Conservation (phyloP, 1,140 invertebrate species). For the Anadara kagoshimensis region DNA sequence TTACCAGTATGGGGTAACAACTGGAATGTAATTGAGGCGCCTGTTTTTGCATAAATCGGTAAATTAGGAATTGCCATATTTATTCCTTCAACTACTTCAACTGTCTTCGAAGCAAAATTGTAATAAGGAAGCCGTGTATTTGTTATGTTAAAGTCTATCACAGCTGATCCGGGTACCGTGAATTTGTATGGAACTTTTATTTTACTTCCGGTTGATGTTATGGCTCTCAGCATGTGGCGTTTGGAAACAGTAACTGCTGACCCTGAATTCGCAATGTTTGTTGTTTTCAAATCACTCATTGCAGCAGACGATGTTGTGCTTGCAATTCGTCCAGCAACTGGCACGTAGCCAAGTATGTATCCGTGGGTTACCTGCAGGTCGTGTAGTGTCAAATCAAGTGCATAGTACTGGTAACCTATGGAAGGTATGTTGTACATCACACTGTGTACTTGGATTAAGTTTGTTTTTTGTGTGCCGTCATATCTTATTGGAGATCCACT, state of each 20-base stretch:
- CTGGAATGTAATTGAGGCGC: conserved; percentile 10
- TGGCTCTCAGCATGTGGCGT: conserved; percentile 37
- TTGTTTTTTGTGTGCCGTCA: conserved; percentile 32
- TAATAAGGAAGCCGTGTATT: conserved; percentile 9
- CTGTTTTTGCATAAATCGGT: conserved; percentile 35
- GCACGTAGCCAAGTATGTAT: conserved; percentile 41
- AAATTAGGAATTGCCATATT: conserved; percentile 40
- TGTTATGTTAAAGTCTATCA: conserved; percentile 21
- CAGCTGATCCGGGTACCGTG: conserved; percentile 22
- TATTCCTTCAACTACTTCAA: conserved; percentile 52
- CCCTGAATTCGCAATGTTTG: background rate
- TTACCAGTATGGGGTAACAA: conserved; percentile 55
- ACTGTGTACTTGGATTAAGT: conserved; percentile 12
- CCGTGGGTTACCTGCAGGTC: conserved; percentile 34
- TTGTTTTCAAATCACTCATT: conserved; percentile 25
- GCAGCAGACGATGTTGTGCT: background rate
- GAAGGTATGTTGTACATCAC: conserved; percentile 12
- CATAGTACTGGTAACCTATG: conserved; percentile 33
- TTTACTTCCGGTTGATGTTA: conserved; percentile 28
- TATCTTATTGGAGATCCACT: background rate
- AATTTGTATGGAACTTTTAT: conserved; percentile 41
- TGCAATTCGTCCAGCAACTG: conserved; percentile 3
- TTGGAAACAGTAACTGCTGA: background rate
- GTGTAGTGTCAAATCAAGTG: conserved; percentile 11
- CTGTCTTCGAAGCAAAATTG: conserved; percentile 7